phyloP scores from a whole-genome alignment of 2,888 invertebrate genomes.

The Agrotis clavis region DNA sequence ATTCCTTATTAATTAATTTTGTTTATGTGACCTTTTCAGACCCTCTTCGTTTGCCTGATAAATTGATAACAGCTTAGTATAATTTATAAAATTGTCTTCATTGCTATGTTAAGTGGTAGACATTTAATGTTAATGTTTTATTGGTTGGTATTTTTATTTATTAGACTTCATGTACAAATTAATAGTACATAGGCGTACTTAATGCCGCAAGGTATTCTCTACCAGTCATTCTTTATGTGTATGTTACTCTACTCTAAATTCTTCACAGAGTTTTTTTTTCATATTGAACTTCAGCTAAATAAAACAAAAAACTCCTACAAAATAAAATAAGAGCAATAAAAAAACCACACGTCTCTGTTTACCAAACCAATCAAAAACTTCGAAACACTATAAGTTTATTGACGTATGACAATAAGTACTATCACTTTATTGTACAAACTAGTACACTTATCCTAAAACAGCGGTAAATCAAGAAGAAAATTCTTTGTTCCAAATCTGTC shows the following conservation, averaged over 20 bases:
- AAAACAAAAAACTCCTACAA: neutral
- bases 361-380: conserved; percentile 23
- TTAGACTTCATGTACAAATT: too few relatives aligned
- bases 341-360: neutral
- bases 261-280: neutral
- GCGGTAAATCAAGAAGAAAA: conserved; percentile 16
- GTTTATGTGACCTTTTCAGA: too few relatives aligned
- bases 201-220: too few relatives aligned
- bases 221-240: too few relatives aligned
- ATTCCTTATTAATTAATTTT: too few relatives aligned
- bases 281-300: neutral
- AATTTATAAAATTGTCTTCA: neutral
- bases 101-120: neutral
- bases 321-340: neutral
- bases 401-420: conserved; percentile 2
- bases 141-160: too few relatives aligned
- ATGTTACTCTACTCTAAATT: too few relatives aligned
- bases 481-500: conserved; percentile 22
- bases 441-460: conserved; percentile 12
- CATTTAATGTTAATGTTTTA: too few relatives aligned
- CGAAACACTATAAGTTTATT: neutral
- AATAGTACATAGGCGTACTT: too few relatives aligned
- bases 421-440: conserved; percentile 23
- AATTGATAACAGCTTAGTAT: neutral
- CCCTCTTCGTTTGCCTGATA: too few relatives aligned